These are phyloP conservation scores for Pammene fasciana DNA, from an alignment of 2,888 invertebrate species.

Conservation along the genomic window DNA sequence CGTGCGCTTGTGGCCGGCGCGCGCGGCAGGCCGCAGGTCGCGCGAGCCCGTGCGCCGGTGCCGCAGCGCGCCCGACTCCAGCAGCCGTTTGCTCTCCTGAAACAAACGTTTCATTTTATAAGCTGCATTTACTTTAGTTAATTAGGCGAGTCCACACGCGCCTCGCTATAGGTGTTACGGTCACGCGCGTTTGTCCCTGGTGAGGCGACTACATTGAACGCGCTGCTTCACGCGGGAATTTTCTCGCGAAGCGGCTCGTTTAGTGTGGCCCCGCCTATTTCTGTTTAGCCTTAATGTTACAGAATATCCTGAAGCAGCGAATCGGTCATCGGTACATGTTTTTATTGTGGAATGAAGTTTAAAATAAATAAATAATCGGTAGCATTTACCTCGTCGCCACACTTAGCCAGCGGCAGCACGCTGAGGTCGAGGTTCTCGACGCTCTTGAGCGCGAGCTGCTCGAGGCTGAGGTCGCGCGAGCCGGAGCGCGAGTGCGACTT, in stretches of 20 bases:
- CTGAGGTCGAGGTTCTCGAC: slow-evolving; percentile 76
- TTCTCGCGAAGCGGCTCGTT: too few species aligned
- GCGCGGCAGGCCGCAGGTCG: slow-evolving; percentile 67
- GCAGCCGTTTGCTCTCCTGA: slow-evolving; percentile 72
- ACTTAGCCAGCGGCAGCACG: slow-evolving; percentile 67
- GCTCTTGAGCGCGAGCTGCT: slow-evolving; percentile 76
- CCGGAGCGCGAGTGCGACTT: slow-evolving; percentile 79
- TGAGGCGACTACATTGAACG: too few species aligned
- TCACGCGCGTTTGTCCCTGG: too few species aligned
- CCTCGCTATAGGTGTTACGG: too few species aligned
- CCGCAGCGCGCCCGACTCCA: slow-evolving; percentile 76
- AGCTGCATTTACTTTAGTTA: background rate
- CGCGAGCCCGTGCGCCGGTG: slow-evolving; percentile 85
- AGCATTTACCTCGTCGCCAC: slow-evolving; percentile 61
- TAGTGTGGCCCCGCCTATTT: too few species aligned
- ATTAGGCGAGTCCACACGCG: too few species aligned
- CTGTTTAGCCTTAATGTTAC: too few species aligned
- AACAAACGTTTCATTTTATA: background rate
- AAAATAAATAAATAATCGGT: too few species aligned
- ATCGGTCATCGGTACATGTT: too few species aligned
- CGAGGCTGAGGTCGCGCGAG: slow-evolving; percentile 78
- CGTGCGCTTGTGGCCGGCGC: slow-evolving; percentile 74
- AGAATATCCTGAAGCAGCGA: too few species aligned
- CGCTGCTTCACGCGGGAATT: too few species aligned
- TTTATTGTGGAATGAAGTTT: too few species aligned